A percentile compares a stretch with the other conserved stretches of the same genome.
Conservation (phyloP, 1,140 invertebrate genomes). For the Thaumetopoea pityocampa region DNA sequence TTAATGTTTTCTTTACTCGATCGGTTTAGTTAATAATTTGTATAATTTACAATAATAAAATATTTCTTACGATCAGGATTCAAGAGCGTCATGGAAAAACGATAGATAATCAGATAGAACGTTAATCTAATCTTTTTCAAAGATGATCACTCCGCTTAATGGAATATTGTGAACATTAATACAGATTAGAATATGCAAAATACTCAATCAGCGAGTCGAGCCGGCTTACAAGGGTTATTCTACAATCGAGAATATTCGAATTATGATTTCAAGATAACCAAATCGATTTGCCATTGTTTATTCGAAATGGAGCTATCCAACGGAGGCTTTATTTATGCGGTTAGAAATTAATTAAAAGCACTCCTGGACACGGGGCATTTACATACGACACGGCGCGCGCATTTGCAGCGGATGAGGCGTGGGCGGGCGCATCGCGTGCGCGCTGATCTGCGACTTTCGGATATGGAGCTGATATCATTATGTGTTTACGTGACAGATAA, state of each 20-base stretch:
- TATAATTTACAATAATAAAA: no score
- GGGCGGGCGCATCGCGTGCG: slow-evolving; percentile 57
- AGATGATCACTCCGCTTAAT: no score
- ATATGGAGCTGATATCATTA: slow-evolving; percentile 21
- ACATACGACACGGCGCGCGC: slow-evolving; percentile 68
- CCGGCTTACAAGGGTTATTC: background rate
- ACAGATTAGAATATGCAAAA: background rate
- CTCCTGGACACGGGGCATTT: slow-evolving; percentile 60
- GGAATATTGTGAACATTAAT: background rate
- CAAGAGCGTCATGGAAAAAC: no score
- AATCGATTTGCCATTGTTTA: slow-evolving; percentile 43
- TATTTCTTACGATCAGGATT: no score
- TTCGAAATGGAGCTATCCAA: slow-evolving; percentile 55
- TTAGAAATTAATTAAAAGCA: slow-evolving; percentile 67
- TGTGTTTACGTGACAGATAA: no score
- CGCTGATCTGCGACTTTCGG: slow-evolving; percentile 9
- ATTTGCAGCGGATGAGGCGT: slow-evolving; percentile 53
- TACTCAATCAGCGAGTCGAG: slow-evolving; percentile 2
- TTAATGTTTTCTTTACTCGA: no score
- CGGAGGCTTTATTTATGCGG: slow-evolving; percentile 60
- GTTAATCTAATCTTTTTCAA: no score
- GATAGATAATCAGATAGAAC: no score
- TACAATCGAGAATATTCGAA: slow-evolving; percentile 17
- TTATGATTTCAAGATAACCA: slow-evolving; percentile 31
- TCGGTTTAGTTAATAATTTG: no score